These are phyloP conservation scores for Hypena proboscidalis DNA, from an alignment of 2,888 invertebrate genomes.

Conservation along the genomic window DNA sequence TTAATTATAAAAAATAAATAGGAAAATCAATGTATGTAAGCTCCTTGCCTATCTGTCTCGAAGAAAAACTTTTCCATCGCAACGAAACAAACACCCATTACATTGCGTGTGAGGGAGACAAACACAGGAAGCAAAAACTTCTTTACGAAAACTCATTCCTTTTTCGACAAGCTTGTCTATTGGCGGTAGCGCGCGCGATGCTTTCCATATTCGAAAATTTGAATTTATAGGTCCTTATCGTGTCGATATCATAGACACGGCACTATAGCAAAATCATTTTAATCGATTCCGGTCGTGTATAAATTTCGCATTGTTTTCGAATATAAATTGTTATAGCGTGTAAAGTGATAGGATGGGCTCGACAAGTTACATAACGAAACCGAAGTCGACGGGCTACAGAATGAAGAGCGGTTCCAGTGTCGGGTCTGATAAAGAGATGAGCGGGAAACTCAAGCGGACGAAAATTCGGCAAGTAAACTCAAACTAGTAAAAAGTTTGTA, in stretches of 20 bases:
- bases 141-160: slow-evolving; percentile 63
- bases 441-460: slow-evolving; percentile 70
- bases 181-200: slow-evolving; percentile 54
- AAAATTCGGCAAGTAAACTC: slow-evolving; percentile 68
- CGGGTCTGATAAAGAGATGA: slow-evolving; percentile 79
- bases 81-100: slow-evolving; percentile 51
- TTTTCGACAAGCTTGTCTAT: slow-evolving; percentile 51
- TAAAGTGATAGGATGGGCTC: slow-evolving; percentile 80
- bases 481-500: slow-evolving; percentile 10
- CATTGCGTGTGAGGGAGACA: slow-evolving; percentile 57
- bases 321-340: slow-evolving; percentile 42
- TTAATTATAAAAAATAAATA: no score
- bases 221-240: slow-evolving; percentile 44
- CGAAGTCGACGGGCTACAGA: slow-evolving; percentile 67
- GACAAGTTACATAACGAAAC: slow-evolving; percentile 75
- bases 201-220: slow-evolving; percentile 48
- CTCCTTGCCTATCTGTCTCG: slow-evolving; percentile 62
- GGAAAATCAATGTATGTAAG: slow-evolving; percentile 4
- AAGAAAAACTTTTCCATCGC: slow-evolving; percentile 66
- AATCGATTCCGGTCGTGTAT: slow-evolving; percentile 32
- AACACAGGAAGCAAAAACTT: slow-evolving; percentile 67
- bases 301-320: slow-evolving; percentile 45
- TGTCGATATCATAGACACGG: slow-evolving; percentile 21
- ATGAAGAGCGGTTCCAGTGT: slow-evolving; percentile 76
- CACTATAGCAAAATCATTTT: slow-evolving; percentile 33